Base-by-base conservation (phyloP, 2,888 invertebrate genomes). In the Cerastis leucographa region DNA sequence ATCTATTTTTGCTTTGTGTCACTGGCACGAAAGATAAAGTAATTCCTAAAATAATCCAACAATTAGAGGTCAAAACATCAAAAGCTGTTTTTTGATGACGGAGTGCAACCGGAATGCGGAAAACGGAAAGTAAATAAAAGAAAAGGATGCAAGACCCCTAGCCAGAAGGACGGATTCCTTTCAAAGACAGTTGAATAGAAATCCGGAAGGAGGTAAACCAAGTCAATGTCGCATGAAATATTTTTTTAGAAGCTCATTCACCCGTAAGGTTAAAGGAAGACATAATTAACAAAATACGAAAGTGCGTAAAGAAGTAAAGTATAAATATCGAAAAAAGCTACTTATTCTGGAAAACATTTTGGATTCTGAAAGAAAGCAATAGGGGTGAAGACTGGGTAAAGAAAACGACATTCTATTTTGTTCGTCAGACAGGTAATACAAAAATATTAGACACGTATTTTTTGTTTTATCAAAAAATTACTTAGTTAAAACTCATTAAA, bases 91-190 rank as follows among this genome's bases (percentile, higher is more conserved):
- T 49, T 42, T 42, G 46, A 25, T 17, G 40, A 0, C 3, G 17
- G 2, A 22, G 25, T 46, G 75, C 19, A n/a, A 61, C n/a, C 29
- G 75, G 61, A 42, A 75, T n/a, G n/a, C 22, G 42, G 42, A 44
- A 61, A 75, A 40, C 25, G 54, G 40, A 51, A 51, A 40, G 6
- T 46, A 19, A 42, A 51, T 42, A 2, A 25, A 7, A 17, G 7
- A 49, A 25, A 46, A 40, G 11, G 35, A 25, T 51, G 8, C 25
- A 14, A 3, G 25, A 51, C 14, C 25, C 19, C 22, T 11, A 61
- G 12, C 17, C 49, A 9, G 14, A 42, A 6, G 29, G 22, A 14
- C 17, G 40, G 9, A 19, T n/a, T 19, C 61, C 51, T 74, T 74
- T 29, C n/a, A 42, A 29, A 14, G 29, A 40, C 29, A 51, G 22